Base-by-base conservation (phyloP, 2,797 vertebrate genomes). In the Molossus molossus region DNA sequence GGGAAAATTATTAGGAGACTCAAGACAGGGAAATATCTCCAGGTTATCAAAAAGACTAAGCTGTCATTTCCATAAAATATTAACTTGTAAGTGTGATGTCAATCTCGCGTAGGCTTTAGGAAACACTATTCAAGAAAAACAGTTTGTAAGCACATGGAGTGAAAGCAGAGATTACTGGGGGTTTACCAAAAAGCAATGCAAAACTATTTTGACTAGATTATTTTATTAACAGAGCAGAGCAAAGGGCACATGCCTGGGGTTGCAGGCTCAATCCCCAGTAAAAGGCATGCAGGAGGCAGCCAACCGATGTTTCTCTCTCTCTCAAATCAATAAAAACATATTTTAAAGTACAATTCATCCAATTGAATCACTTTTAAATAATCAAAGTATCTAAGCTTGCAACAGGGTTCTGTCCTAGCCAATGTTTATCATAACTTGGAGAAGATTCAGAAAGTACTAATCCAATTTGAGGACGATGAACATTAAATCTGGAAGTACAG, bases 171-270 rank as follows among this genome's bases (percentile, higher is more conserved):
- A 58, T 82, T 57, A 77, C 62, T 77, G 87, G 11, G 72, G 50
- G 5, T 57, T 87, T 33, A 82, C 23, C 14, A 70, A 77, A 87
- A 80, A 58, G 18, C 40, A 48, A 67, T 62, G 23, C n/a, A 69
- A 69, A 37, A 62, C 25, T 87, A 83, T 64, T 72, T 82, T 72
- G 37, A 76, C 55, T 67, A 70, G 33, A 91, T 83, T 83, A 20
- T 48, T 82, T 87, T 33, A 76, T 25, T 73, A 73, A 75, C 5
- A 91, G 45, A 76, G 11, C 15, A 82, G 14, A 83, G 33, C 25
- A 70, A 82, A 37, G 40, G 40, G 40, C 40, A 45, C 40, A 45
- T 45, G 40, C 40, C 40, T 45, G 40, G 40, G 40, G 40, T 45
- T 45, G 40, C 40, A 45, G 40, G 40, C 40, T 45, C 40, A 45